Evolutionary conservation across 2,888 invertebrate species (phyloP).

Genomic region (Lycaena phlaeas): DNA sequence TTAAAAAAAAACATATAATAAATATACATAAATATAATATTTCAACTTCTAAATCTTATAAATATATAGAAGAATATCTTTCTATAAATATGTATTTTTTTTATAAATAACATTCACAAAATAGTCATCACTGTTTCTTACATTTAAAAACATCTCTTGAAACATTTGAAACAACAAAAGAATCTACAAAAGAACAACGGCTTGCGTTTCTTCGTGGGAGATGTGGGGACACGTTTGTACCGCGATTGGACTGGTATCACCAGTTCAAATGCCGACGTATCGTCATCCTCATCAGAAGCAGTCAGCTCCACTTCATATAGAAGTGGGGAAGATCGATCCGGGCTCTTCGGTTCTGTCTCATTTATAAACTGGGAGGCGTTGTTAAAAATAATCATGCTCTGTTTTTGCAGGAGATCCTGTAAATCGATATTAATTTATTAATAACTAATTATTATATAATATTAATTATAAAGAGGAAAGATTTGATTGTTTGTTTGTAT

Average conservation of each 20-base stretch:
- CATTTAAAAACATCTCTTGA: constrained; percentile 22
- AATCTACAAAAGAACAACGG: constrained; percentile 29
- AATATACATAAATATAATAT: no score
- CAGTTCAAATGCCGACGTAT: constrained; percentile 49
- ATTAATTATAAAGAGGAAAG: no score
- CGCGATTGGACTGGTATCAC: constrained; percentile 50
- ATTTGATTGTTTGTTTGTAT: no score
- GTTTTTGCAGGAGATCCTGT: not conserved
- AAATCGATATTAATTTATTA: no score
- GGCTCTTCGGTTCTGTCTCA: constrained; percentile 13
- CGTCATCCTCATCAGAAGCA: constrained; percentile 61
- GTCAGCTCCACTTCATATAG: constrained; percentile 58
- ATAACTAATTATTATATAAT: no score
- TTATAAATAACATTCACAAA: no score
- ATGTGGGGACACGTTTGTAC: constrained; percentile 38
- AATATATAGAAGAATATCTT: not conserved
- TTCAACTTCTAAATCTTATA: not conserved
- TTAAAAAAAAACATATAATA: no score
- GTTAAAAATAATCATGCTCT: no score
- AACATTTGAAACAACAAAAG: constrained; percentile 35
- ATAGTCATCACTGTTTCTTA: no score
- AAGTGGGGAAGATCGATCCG: constrained; percentile 43
- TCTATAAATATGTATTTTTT: no score
- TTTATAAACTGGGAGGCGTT: no score
- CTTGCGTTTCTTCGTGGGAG: constrained; percentile 29